Evolutionary conservation across 2,113 vertebrate species (phyloP), one percentile per base, ranked within the genome.

Genomic region (Oenanthe oenanthe): DNA sequence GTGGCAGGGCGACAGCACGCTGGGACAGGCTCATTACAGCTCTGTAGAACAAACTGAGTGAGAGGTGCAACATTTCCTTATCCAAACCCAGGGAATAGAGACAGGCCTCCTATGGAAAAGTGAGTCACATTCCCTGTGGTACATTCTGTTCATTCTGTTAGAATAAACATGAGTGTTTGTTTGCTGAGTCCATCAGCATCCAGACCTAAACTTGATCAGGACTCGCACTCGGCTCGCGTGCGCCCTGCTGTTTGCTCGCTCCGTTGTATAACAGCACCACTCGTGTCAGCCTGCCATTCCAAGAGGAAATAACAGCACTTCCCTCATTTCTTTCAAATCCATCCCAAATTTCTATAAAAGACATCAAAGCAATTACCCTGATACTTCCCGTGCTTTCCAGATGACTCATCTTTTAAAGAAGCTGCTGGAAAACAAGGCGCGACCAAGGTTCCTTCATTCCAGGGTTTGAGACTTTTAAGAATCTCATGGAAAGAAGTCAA

Each of bases 111-210:
- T 96, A 95, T 97, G 97, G 95, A 97, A 96, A 96, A 95, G 88
- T 97, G 97, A 97, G 80, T 97, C 96, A 97, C 71, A 12, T 78
- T 92, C 60, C 90, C 89, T 88, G 94, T 34, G 74, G 96, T 92
- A 97, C 97, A 96, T 97, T 97, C 96, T 95, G 97, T 97, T 97
- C 95, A 87, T 96, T 94, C 91, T 86, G 61, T 65, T 91, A 85
- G 1, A 91, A 97, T 84, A 96, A 97, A 95, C 93, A 92, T 0
- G 57, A 94, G 62, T 82, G 81, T 95, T 96, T 97, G 93, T 96
- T 97, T 97, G 92, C 88, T 62, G 75, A 86, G 93, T 10, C 90
- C 72, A 50, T 93, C 74, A 94, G 88, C 77, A 93, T 95, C 91
- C 91, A 95, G 79, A 81, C 86, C 89, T 66, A 89, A 93, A 92